Conservation (phyloP, 2,888 invertebrate genomes). For the Marronus borbonicus region DNA sequence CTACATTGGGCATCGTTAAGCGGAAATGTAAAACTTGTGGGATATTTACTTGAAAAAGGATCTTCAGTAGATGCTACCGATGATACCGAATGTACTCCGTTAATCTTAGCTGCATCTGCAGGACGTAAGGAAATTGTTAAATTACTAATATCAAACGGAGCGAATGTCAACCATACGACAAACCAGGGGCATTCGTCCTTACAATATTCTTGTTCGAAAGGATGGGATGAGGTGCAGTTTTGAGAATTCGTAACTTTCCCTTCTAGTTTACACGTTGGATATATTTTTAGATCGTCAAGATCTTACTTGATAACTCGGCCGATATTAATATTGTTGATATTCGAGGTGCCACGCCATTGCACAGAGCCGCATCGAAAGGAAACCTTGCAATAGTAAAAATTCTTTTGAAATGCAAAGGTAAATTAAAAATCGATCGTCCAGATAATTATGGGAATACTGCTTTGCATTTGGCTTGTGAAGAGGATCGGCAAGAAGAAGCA, state of each 20-base stretch:
- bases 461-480: slow-evolving; percentile 88
- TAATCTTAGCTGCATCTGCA: slow-evolving; percentile 86
- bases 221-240: slow-evolving; percentile 78
- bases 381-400: slow-evolving; percentile 79
- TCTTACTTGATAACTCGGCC: slow-evolving; percentile 79
- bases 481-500: slow-evolving; percentile 80
- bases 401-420: slow-evolving; percentile 74
- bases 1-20: slow-evolving; percentile 88
- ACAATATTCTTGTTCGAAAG: slow-evolving; percentile 91
- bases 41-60: slow-evolving; percentile 78
- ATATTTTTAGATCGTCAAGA: slow-evolving; percentile 75
- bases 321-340: slow-evolving; percentile 80
- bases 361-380: slow-evolving; percentile 86
- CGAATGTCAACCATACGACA: slow-evolving; percentile 82
- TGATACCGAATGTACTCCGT: slow-evolving; percentile 84
- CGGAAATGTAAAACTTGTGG: slow-evolving; percentile 83
- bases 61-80: slow-evolving; percentile 81
- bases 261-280: no score
- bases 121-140: slow-evolving; percentile 81
- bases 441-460: slow-evolving; percentile 85
- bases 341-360: slow-evolving; percentile 82
- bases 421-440: slow-evolving; percentile 72
- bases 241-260: background rate
- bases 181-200: slow-evolving; percentile 84
- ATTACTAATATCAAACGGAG: slow-evolving; percentile 78